Evolutionary conservation across 2,888 invertebrate species (phyloP).

Genomic region (Polydrusus pterygomalis): DNA sequence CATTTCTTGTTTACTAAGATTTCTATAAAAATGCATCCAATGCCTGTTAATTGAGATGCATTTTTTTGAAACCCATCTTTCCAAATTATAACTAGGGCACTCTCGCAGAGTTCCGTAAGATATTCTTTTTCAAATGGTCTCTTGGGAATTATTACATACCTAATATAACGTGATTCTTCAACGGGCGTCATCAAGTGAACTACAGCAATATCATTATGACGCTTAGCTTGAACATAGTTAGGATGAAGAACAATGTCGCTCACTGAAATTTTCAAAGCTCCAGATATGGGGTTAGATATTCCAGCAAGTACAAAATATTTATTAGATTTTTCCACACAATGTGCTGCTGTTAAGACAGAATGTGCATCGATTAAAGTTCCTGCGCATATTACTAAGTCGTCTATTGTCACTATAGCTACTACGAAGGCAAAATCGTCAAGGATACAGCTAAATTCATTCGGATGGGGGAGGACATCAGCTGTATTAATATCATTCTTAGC

Average conservation of each 20-base stretch:
- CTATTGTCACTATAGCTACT: not conserved
- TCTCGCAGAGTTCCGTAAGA: not conserved
- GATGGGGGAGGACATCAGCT: too few relatives aligned
- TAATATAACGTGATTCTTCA: not conserved
- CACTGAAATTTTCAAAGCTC: not conserved
- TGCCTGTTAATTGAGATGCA: not conserved
- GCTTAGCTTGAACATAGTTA: not conserved
- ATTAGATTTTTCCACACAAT: not conserved
- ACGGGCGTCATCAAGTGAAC: not conserved
- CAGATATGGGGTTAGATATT: not conserved
- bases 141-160: not conserved
- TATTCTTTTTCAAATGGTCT: not conserved
- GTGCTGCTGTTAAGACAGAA: slow-evolving; percentile 3
- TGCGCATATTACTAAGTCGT: not conserved
- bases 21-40: not conserved
- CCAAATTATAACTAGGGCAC: not conserved
- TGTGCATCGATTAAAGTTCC: not conserved
- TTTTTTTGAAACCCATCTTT: not conserved
- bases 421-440: slow-evolving; percentile 5
- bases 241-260: not conserved
- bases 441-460: not conserved
- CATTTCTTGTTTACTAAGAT: not conserved
- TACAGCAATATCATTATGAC: slow-evolving; percentile 11
- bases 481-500: not conserved
- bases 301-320: not conserved